Evolutionary conservation across 2,888 invertebrate species (phyloP), one percentile per base, ranked within the genome.

Genomic region (Abrostola triplasia): DNA sequence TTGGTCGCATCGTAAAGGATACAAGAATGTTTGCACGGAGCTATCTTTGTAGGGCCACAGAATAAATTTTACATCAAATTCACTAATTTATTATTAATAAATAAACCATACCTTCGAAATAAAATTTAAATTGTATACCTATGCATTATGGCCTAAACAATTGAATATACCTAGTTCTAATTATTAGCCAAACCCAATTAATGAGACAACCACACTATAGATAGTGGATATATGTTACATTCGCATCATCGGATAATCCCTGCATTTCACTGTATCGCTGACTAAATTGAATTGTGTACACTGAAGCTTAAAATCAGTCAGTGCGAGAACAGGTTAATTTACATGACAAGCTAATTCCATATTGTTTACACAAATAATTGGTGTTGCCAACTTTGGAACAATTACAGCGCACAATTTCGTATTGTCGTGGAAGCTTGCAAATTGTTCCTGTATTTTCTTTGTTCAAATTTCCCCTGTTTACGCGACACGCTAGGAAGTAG

Each of bases 391-490:
- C 64, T 71, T 69, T 54, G 52, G 41, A 70, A 69, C 62, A 70
- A 75, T 73, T 68, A 67, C 58, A 59, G 56, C 64, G 59, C 60
- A 62, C 67, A 76, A 79, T 77, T 68, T 74, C 70, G 74, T 67
- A 77, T 79, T 77, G 81, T 73, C 60, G 72, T 49, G 64, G 64
- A 69, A 55, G 67, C 64, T 70, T 67, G 75, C 68, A 71, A 81
- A 76, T 74, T 70, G 73, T 64, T 69, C 57, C 54, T 59, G 73
- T 73, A 77, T 78, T 81, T 84, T 76, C 83, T 80, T 81, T 80
- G 82, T 83, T 79, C 68, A 52, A 73, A 70, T 71, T 79, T 77
- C 59, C 77, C 80, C 56, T 79, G 76, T 79, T 79, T 80, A 59
- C 68, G 71, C 72, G 70, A 79, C 80, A 80, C 77, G 79, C 73